phyloP scores from a whole-genome alignment of 2,888 invertebrate species.

The Metalampra italica region DNA sequence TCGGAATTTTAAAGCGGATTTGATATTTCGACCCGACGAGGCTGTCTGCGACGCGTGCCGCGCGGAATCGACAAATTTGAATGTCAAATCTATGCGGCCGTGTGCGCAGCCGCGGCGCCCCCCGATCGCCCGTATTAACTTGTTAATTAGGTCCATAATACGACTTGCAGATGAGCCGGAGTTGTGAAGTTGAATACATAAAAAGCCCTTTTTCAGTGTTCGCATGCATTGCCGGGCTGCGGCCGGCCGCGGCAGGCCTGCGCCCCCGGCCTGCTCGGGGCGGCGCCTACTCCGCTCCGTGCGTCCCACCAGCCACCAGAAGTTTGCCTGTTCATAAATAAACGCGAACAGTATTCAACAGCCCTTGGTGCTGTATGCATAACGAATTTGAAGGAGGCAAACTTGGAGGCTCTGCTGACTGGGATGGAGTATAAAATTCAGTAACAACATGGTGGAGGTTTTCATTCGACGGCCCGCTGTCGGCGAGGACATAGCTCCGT shows the following conservation, averaged over 20 bases:
- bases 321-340: conserved; percentile 80
- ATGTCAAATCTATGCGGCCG: conserved; percentile 24
- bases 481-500: conserved; percentile 76
- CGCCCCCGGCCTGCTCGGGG: conserved; percentile 25
- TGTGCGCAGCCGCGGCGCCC: conserved; percentile 78
- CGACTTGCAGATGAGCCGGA: conserved; percentile 92
- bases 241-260: conserved; percentile 29
- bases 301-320: conserved; percentile 76
- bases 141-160: conserved; percentile 94
- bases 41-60: conserved; percentile 15
- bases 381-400: conserved; percentile 80
- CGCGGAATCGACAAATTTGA: conserved; percentile 25
- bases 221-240: conserved; percentile 66
- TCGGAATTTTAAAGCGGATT: conserved; percentile 35
- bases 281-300: conserved; percentile 71
- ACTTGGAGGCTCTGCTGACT: conserved; percentile 78
- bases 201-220: conserved; percentile 83
- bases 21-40: conserved; percentile 20
- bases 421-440: conserved; percentile 79
- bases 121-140: conserved; percentile 90
- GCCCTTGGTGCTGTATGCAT: conserved; percentile 81
- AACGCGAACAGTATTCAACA: conserved; percentile 80
- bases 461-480: conserved; percentile 76
- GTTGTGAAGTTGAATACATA: conserved; percentile 83
- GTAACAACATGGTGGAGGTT: conserved; percentile 78